Evolutionary conservation across 2,888 invertebrate species (phyloP), one percentile per base, ranked within the genome.

Genomic region (Drosophila tanythrix): DNA sequence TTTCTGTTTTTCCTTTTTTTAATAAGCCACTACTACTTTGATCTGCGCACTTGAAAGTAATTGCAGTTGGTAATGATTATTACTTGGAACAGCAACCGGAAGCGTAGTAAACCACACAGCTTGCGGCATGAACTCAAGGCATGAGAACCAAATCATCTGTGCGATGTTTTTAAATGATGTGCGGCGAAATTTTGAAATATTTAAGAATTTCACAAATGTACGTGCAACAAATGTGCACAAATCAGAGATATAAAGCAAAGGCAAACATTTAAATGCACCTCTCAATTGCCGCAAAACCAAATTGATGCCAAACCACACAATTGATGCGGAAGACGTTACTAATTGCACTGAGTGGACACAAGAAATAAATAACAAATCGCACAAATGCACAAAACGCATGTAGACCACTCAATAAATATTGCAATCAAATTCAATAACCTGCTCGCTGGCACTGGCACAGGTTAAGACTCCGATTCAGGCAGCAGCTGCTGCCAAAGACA

Each of bases 351-450:
- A 57, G 52, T 74, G 59, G 64, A 72, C 67, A 76, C 72, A 64
- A 65, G 46, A 70, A 61, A 68, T 73, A 79, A 76, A 79, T 78
- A 85, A 88, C 73, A 81, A 85, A 88, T 86, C 70, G 71, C 71
- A 66, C 62, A 73, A 80, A 69, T 64, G 76, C 80, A 81, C 69
- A 74, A 84, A 87, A 82, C 74, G 74, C 79, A 83, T 79, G 61
- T 76, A 61, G 68, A 64, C 71, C 71, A 79, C 77, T 72, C 72
- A 76, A 82, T 80, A 84, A 84, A 83, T 82, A 83, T 79, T 68
- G 84, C 82, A 88, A 83, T 80, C 86, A 81, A 88, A 88, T 88
- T 86, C 79, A 85, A 86, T 88, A 86, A 78, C 86, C 88, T 88
- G 88, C 81, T 80, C 27, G 46, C 15, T 46, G 81, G 66, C 46